phyloP scores from a whole-genome alignment of 2,113 vertebrate species.

The Lepisosteus oculatus region DNA sequence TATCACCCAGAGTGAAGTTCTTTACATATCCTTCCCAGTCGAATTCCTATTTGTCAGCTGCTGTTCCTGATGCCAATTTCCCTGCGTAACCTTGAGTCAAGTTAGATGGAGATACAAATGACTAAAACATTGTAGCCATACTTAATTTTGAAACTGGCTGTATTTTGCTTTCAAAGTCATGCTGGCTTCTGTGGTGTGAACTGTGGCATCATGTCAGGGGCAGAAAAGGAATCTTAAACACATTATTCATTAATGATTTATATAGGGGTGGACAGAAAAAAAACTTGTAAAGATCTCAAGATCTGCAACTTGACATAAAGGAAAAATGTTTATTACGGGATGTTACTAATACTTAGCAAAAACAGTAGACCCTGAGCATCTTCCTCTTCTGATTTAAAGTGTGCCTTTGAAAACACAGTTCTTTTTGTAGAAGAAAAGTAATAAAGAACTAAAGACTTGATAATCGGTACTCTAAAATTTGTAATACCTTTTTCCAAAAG shows the following conservation, averaged over 20 bases:
- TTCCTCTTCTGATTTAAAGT: no score
- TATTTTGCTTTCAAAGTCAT: no score
- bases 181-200: no score
- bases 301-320: neutral
- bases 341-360: no score
- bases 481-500: neutral
- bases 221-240: no score
- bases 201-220: no score
- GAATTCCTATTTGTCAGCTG: neutral
- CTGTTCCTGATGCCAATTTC: neutral
- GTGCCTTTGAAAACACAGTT: no score
- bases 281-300: neutral
- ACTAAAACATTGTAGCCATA: neutral
- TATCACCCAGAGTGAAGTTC: conserved; percentile 2
- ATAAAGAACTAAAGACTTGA: neutral
- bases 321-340: neutral
- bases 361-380: no score
- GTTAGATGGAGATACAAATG: neutral
- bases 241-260: no score
- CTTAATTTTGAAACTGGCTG: no score
- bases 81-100: neutral
- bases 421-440: no score
- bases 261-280: neutral
- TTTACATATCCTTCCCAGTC: neutral
- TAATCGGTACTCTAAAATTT: neutral